These are phyloP conservation scores for Chionomys nivalis DNA, from an alignment of 2,113 vertebrate genomes.

Conservation along the genomic window DNA sequence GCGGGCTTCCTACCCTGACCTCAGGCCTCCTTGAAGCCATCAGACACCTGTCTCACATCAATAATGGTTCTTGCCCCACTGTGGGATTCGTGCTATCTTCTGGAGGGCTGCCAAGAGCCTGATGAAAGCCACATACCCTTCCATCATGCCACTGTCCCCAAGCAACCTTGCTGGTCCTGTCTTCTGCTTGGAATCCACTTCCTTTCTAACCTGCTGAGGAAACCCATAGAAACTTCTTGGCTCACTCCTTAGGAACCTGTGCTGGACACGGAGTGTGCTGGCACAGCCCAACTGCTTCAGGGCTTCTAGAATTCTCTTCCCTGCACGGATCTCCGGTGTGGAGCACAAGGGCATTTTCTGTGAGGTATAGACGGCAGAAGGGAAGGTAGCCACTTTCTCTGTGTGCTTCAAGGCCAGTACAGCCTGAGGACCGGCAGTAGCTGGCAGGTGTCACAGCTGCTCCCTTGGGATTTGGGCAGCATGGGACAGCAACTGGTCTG, in stretches of 20 bases:
- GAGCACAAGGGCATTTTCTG: accelerated
- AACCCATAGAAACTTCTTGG: accelerated
- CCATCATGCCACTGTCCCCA: accelerated
- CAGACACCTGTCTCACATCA: background rate
- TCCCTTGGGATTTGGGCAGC: background rate
- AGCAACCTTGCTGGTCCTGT: accelerated
- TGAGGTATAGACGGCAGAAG: background rate
- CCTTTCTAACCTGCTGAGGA: background rate
- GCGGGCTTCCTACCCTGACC: background rate
- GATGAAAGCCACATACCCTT: background rate
- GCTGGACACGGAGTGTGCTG: accelerated
- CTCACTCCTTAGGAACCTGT: background rate
- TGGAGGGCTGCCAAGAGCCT: background rate
- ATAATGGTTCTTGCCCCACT: background rate
- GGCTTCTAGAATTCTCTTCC: background rate
- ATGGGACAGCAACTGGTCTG: background rate
- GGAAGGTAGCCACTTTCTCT: background rate
- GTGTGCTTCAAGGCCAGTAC: background rate
- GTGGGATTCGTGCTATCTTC: background rate
- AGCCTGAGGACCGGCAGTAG: background rate
- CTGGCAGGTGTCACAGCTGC: accelerated
- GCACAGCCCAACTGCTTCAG: accelerated
- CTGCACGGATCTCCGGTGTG: accelerated
- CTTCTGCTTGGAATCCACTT: background rate
- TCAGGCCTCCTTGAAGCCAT: background rate